A percentile compares a stretch with the other conserved stretches of the same genome.
Evolutionary conservation across 1,140 invertebrate genomes (phyloP).

Genomic region (Sesamia nonagrioides): DNA sequence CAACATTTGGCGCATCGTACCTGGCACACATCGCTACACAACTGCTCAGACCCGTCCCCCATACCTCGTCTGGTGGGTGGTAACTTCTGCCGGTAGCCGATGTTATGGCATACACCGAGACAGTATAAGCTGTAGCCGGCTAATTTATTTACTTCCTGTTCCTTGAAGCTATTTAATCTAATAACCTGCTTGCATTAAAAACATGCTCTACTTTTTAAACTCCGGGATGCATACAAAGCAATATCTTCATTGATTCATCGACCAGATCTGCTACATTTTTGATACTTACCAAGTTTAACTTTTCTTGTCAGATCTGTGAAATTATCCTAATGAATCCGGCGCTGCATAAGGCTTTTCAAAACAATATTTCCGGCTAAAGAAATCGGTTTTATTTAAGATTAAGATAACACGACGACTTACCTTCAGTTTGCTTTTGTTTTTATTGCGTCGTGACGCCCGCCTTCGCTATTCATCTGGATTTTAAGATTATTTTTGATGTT

Average conservation of each 20-base stretch:
- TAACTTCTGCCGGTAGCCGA: too few species aligned
- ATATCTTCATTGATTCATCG: conserved; percentile 30
- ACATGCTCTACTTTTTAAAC: conserved; percentile 16
- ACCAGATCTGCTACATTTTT: not conserved
- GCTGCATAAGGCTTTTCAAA: conserved; percentile 47
- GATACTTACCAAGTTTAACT: conserved; percentile 20
- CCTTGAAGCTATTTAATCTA: conserved; percentile 25
- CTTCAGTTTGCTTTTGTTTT: conserved; percentile 59
- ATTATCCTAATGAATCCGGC: conserved; percentile 55
- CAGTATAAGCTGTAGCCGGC: conserved; percentile 8
- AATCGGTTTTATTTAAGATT: conserved; percentile 60
- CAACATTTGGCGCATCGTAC: too few species aligned
- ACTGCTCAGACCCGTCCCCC: too few species aligned
- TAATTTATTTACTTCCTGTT: conserved; percentile 28
- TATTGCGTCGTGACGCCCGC: conserved; percentile 51
- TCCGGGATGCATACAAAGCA: conserved; percentile 12
- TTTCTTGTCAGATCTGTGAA: conserved; percentile 14
- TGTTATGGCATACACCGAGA: too few species aligned
- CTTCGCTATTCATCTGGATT: conserved; percentile 62
- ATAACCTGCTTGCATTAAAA: conserved; percentile 24
- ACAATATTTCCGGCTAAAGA: conserved; percentile 43
- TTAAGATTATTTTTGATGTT: conserved; percentile 65
- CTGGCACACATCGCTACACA: too few species aligned
- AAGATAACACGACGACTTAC: conserved; percentile 55
- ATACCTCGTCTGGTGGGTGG: too few species aligned